These are phyloP conservation scores for Brachionus sp. DNA, from an alignment of 1,140 invertebrate genomes.

Conservation along the genomic window DNA sequence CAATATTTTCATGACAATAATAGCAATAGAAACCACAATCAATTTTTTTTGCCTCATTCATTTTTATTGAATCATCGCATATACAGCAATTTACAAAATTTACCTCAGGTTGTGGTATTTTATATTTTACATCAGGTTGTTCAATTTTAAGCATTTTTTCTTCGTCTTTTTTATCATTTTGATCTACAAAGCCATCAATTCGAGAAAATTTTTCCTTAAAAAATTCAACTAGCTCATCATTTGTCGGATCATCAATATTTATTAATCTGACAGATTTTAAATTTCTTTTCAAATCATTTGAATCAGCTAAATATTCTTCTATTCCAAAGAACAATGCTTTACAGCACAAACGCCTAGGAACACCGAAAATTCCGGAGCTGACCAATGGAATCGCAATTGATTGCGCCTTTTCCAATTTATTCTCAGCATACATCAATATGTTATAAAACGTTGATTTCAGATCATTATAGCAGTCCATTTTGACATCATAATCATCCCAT, in stretches of 20 bases:
- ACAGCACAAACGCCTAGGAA: background rate
- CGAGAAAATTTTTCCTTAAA: background rate
- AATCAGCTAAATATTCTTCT: background rate
- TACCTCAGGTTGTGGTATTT: too few relatives aligned
- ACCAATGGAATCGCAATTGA: constrained; percentile 3
- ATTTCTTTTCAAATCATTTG: background rate
- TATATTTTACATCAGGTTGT: background rate
- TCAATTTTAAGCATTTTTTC: background rate
- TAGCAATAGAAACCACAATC: background rate
- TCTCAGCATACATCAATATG: background rate
- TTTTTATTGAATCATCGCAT: background rate
- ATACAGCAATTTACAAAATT: background rate
- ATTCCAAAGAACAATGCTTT: background rate
- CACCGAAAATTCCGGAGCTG: background rate
- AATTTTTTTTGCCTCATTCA: background rate
- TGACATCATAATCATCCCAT: background rate
- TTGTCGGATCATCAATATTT: constrained; percentile 16
- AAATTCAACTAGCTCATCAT: background rate
- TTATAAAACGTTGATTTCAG: background rate
- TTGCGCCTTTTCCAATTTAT: background rate
- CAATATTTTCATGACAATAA: background rate
- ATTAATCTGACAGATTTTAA: background rate
- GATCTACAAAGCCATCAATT: background rate
- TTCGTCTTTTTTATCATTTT: background rate
- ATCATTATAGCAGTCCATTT: background rate